These are phyloP conservation scores for Cyrtonyx montezumae DNA, from an alignment of 2,113 vertebrate species.

Conservation along the genomic window DNA sequence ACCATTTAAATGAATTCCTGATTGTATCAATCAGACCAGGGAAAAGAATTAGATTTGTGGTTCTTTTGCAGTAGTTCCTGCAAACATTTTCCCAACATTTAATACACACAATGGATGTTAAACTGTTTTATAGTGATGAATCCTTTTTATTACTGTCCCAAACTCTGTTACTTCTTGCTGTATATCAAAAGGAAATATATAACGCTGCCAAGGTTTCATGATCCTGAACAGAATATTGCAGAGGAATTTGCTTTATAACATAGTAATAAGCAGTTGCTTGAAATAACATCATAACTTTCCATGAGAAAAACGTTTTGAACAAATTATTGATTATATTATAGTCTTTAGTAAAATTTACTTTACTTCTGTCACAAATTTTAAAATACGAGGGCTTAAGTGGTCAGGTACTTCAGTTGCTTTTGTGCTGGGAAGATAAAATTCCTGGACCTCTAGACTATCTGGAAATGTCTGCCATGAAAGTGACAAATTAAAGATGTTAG, in stretches of 20 bases:
- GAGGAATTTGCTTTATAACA: conserved; percentile 43
- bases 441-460: conserved; percentile 40
- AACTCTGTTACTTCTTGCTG: conserved; percentile 49
- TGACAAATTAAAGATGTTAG: not conserved
- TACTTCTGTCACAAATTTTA: conserved; percentile 50
- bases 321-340: conserved; percentile 70
- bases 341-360: conserved; percentile 69
- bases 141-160: conserved; percentile 60
- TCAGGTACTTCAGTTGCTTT: conserved; percentile 40
- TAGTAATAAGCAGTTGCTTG: conserved; percentile 45
- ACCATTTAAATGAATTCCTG: conserved; percentile 64
- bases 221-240: conserved; percentile 39
- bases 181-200: conserved; percentile 43
- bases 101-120: conserved; percentile 46
- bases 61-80: conserved; percentile 50
- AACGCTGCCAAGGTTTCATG: conserved; percentile 31
- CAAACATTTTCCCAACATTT: conserved; percentile 66
- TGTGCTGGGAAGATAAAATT: conserved; percentile 17
- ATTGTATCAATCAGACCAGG: conserved; percentile 59
- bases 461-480: conserved; percentile 22
- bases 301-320: conserved; percentile 59
- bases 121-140: conserved; percentile 52
- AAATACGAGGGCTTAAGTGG: conserved; percentile 46
- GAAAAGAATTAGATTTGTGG: conserved; percentile 44
- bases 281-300: conserved; percentile 61